phyloP scores from a whole-genome alignment of 2,113 vertebrate species.

The Psettodes erumei region DNA sequence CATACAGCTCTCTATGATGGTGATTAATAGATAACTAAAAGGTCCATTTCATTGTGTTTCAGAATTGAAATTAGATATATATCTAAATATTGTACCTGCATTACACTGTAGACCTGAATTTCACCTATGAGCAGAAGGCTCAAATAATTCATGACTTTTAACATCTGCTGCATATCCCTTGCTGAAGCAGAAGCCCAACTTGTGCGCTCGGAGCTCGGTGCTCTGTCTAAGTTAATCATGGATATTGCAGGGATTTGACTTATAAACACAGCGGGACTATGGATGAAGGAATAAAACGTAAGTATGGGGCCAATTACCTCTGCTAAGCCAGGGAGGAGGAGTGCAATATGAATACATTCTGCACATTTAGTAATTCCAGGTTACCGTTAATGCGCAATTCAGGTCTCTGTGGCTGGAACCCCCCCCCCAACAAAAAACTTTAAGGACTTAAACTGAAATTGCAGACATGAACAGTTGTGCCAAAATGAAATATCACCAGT shows the following conservation, averaged over 20 bases:
- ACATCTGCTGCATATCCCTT: conserved; percentile 6
- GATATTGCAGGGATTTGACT: conserved; percentile 22
- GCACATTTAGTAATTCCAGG: conserved; percentile 37
- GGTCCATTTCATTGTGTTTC: neutral
- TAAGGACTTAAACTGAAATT: conserved; percentile 20
- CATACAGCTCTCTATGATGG: neutral
- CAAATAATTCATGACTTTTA: conserved; percentile 24
- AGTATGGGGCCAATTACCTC: conserved; percentile 54
- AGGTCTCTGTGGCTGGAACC: conserved; percentile 4
- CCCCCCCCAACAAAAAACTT: too few species aligned
- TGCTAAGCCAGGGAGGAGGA: conserved; percentile 25
- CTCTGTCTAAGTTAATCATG: conserved; percentile 40
- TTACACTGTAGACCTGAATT: neutral
- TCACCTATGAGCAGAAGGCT: neutral
- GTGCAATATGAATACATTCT: conserved; percentile 50
- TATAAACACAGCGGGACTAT: conserved; percentile 39
- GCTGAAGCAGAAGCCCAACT: neutral
- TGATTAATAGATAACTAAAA: neutral
- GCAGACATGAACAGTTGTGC: conserved; percentile 10
- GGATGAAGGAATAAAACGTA: conserved; percentile 48
- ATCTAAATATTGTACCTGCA: neutral
- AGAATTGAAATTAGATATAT: neutral
- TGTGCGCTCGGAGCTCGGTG: conserved; percentile 11
- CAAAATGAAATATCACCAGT: conserved; percentile 13
- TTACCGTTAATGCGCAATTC: conserved; percentile 38